phyloP scores from a whole-genome alignment of 2,113 vertebrate species.

The Leptobrachium ailaonicum region DNA sequence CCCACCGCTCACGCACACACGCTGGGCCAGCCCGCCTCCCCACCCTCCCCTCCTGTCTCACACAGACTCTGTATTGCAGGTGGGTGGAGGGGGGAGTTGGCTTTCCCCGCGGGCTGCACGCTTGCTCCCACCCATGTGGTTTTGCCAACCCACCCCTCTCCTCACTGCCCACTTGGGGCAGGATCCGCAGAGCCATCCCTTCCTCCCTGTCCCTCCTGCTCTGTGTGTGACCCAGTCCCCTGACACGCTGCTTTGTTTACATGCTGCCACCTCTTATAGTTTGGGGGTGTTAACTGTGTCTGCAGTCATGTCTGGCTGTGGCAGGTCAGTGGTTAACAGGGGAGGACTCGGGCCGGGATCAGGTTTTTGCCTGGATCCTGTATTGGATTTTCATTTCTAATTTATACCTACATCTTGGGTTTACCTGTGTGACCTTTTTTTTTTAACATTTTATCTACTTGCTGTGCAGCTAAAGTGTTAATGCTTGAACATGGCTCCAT shows the following conservation, averaged over 20 bases:
- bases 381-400: too few relatives aligned
- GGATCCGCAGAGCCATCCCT: slow-evolving; percentile 57
- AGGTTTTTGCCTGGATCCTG: too few relatives aligned
- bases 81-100: slow-evolving; percentile 56
- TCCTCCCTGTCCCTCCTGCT: slow-evolving; percentile 50
- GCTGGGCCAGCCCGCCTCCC: background rate
- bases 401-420: too few relatives aligned
- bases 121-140: slow-evolving; percentile 36
- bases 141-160: slow-evolving; percentile 29
- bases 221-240: background rate
- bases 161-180: slow-evolving; percentile 44
- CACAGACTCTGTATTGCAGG: slow-evolving; percentile 48
- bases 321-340: too few relatives aligned
- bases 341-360: too few relatives aligned
- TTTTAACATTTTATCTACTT: too few relatives aligned
- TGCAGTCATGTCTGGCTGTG: too few relatives aligned
- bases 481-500: too few relatives aligned
- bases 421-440: too few relatives aligned
- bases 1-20: slow-evolving; percentile 44
- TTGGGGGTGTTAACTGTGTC: background rate
- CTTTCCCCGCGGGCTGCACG: slow-evolving; percentile 34
- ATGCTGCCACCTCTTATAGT: slow-evolving; percentile 21
- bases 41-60: background rate
- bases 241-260: slow-evolving; percentile 47
- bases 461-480: too few relatives aligned